A percentile compares a stretch with the other conserved stretches of the same genome.
phyloP scores from a whole-genome alignment of 2,797 vertebrate species.

The Sorex maritimensis region DNA sequence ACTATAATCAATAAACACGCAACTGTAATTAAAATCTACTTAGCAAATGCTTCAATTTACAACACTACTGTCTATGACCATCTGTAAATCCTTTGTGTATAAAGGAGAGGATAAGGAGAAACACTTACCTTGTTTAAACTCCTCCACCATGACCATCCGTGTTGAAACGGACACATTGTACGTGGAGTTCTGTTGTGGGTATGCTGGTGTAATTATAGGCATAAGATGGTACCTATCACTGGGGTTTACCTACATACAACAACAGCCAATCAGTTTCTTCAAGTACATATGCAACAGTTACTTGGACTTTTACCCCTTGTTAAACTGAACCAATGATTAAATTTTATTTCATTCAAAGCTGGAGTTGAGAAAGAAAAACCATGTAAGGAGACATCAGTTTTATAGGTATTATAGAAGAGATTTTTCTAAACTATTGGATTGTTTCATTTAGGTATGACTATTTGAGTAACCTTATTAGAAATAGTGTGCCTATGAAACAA shows the following conservation, averaged over 20 bases:
- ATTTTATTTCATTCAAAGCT: conserved; percentile 84
- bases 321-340: conserved; percentile 86
- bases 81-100: conserved; percentile 79
- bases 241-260: conserved; percentile 94
- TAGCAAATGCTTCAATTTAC: not conserved
- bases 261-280: conserved; percentile 93
- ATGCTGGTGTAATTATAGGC: conserved; percentile 97
- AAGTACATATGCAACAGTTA: conserved; percentile 90
- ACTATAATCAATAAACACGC: not conserved
- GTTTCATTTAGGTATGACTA: conserved; percentile 42
- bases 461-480: conserved; percentile 57
- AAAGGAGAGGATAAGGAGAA: conserved; percentile 86
- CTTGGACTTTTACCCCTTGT: conserved; percentile 90
- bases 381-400: conserved; percentile 66
- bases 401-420: conserved; percentile 51
- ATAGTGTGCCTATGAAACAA: conserved; percentile 64
- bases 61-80: conserved; percentile 48
- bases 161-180: conserved; percentile 96
- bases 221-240: conserved; percentile 96
- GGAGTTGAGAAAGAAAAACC: conserved; percentile 86
- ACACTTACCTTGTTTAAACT: conserved; percentile 95
- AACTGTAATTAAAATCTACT: not conserved
- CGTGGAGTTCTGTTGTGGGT: conserved; percentile 96
- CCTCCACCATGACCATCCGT: conserved; percentile 95
- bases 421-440: not conserved